A percentile compares a stretch with the other conserved stretches of the same genome.
These are phyloP conservation scores for Limosa lapponica DNA, from an alignment of 2,797 vertebrate genomes.

Conservation along the genomic window DNA sequence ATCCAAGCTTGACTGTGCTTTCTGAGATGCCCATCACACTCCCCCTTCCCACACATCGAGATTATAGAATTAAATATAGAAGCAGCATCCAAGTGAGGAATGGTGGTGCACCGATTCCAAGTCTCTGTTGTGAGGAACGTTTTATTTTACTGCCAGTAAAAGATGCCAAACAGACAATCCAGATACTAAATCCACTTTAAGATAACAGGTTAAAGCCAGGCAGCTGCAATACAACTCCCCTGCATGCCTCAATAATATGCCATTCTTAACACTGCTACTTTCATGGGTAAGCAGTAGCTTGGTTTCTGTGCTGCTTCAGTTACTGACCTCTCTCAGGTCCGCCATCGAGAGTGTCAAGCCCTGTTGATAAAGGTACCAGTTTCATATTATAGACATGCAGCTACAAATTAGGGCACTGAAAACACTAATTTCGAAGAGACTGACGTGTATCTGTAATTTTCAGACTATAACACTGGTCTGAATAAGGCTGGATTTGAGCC, in stretches of 20 bases:
- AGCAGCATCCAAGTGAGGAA: neutral
- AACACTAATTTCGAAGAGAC: neutral
- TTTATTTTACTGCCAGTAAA: neutral
- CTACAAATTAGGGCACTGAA: neutral
- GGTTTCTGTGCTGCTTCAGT: neutral
- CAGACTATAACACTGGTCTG: neutral
- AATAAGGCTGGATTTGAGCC: neutral
- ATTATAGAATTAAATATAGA: neutral
- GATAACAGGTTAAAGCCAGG: neutral
- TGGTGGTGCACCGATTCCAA: neutral
- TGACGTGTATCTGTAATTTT: neutral
- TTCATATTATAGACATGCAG: neutral
- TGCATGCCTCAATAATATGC: neutral
- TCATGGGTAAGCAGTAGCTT: neutral
- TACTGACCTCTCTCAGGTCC: neutral
- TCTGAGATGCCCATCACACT: neutral
- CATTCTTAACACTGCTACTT: neutral
- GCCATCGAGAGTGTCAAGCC: neutral
- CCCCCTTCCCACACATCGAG: neutral
- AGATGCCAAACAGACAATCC: slow-evolving; percentile 4
- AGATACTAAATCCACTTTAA: neutral
- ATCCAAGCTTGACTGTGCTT: neutral
- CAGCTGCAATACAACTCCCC: neutral
- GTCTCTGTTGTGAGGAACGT: neutral
- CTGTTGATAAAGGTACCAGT: neutral